phyloP scores from a whole-genome alignment of 1,140 invertebrate genomes.

The Oedothorax gibbosus region DNA sequence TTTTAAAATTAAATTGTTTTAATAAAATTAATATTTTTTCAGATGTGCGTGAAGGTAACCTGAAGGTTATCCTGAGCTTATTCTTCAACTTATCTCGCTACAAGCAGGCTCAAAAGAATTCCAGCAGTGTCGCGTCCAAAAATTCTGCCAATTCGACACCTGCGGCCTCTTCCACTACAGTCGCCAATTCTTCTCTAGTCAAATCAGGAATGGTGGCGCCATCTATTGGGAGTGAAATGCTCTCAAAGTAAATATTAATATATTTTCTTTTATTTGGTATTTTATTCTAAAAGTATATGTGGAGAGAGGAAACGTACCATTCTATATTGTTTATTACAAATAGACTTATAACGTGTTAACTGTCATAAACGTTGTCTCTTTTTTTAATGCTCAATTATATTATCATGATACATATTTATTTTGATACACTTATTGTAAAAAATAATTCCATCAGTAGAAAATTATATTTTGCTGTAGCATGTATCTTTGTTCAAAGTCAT shows the following conservation, averaged over 20 bases:
- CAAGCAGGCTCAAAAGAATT: slow-evolving; percentile 85
- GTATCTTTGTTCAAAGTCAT: too few species aligned
- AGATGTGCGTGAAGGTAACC: slow-evolving; percentile 88
- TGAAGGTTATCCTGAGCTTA: slow-evolving; percentile 91
- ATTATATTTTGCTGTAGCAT: too few species aligned
- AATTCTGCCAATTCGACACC: slow-evolving; percentile 26
- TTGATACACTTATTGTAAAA: too few species aligned
- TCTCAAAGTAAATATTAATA: slow-evolving; percentile 43
- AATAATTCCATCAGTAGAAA: too few species aligned
- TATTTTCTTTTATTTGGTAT: too few species aligned
- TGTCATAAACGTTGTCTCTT: too few species aligned
- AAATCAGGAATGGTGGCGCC: slow-evolving; percentile 54
- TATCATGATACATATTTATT: too few species aligned
- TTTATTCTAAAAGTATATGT: background rate
- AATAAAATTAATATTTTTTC: slow-evolving; percentile 18
- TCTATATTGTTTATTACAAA: background rate
- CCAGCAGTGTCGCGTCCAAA: slow-evolving; percentile 66
- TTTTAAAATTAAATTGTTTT: background rate
- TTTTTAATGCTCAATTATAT: too few species aligned
- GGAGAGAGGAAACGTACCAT: background rate
- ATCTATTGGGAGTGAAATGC: slow-evolving; percentile 54
- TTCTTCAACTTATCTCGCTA: slow-evolving; percentile 92
- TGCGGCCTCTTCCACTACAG: background rate
- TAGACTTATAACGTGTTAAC: background rate
- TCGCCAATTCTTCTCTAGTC: slow-evolving; percentile 19